Base-by-base conservation (phyloP, 2,113 vertebrate genomes). In the Coryphaenoides rupestris region DNA sequence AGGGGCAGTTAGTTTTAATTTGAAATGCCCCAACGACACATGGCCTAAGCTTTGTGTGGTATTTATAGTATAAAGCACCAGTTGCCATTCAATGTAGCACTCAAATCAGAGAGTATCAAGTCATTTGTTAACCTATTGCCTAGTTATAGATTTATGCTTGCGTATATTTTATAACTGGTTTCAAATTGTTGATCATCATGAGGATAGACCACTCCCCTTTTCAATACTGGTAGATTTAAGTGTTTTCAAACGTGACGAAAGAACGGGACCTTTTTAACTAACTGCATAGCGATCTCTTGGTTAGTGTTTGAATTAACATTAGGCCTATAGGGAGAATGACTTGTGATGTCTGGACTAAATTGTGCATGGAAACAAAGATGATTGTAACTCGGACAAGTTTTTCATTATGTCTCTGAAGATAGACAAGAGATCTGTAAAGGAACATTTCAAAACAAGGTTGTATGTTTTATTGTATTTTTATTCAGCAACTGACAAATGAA, bases 381-480 rank as follows among this genome's bases (percentile, higher is more conserved):
- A 50, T 17, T 50, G 47, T 50, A 50, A n/a, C 47, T 50, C 2
- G 47, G 28, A 33, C 13, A 60, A 19, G 33, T 21, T 45, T 45
- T 60, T 19, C 7, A 13, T 28, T 59, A 19, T 28, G 47, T 52
- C 21, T 55, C 21, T 52, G 16, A 40, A 53, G 33, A 12, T 40
- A 40, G 33, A 40, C 7, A 9, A 40, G 33, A 40, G 33, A 9
- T 40, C 24, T 22, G 46, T 62, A 61, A 53, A 77, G 9, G 17
- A 47, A 76, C 62, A 17, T 68, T 73, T 74, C 77, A 68, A 78
- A 75, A 83, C 69, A 80, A 75, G 77, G 70, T 63, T 77, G 76
- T 85, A 73, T 12, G 75, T 84, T 40, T 86, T 89, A 69, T 68
- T 76, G 73, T 83, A 84, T 86, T 88, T 91, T 87, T 88, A 84